These are phyloP conservation scores for Lithobates sylvaticus DNA, from an alignment of 2,797 vertebrate species.

Conservation along the genomic window DNA sequence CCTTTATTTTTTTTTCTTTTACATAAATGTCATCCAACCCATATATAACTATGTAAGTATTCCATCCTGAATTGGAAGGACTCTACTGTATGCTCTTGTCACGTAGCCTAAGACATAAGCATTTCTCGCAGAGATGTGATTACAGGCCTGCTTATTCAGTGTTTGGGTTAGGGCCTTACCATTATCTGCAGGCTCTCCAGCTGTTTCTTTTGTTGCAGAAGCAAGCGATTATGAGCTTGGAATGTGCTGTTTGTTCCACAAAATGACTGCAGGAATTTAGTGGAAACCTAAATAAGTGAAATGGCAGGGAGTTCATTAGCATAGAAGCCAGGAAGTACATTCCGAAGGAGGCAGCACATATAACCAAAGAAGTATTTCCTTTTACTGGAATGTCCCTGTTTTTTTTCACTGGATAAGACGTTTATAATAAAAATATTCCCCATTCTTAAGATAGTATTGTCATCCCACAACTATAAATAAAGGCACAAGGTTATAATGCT, in stretches of 20 bases:
- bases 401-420: slow-evolving; percentile 31
- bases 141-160: not conserved
- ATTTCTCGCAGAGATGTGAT: not conserved
- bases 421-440: slow-evolving; percentile 26
- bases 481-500: not conserved
- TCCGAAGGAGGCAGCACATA: not conserved
- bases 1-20: too few species aligned
- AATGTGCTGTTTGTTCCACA: slow-evolving; percentile 70
- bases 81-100: too few species aligned
- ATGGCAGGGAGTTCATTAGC: slow-evolving; percentile 67
- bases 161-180: slow-evolving; percentile 8
- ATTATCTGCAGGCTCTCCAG: slow-evolving; percentile 71
- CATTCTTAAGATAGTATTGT: slow-evolving; percentile 13
- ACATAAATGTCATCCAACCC: too few species aligned
- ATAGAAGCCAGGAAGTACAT: slow-evolving; percentile 69
- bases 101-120: not conserved
- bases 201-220: slow-evolving; percentile 76
- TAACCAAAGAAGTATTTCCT: slow-evolving; percentile 22
- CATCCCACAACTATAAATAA: not conserved
- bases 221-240: slow-evolving; percentile 75
- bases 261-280: slow-evolving; percentile 74
- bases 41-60: too few species aligned
- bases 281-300: slow-evolving; percentile 66
- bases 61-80: too few species aligned
- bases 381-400: slow-evolving; percentile 49